These are phyloP conservation scores for Operophtera brumata DNA, from an alignment of 2,888 invertebrate genomes.

Conservation along the genomic window DNA sequence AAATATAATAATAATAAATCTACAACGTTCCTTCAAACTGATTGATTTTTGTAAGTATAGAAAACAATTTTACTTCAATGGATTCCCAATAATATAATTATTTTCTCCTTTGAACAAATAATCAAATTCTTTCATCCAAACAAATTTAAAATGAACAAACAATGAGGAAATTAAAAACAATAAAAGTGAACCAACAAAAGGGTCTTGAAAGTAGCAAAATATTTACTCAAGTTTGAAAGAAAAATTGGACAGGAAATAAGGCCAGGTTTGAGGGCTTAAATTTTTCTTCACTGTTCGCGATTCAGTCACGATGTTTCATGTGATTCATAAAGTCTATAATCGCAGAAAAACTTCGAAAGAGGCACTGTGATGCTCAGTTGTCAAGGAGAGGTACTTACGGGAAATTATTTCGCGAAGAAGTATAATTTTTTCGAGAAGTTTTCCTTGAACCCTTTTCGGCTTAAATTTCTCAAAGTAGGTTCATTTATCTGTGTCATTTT, in stretches of 20 bases:
- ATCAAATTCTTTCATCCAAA: constrained; percentile 1
- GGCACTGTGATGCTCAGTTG: constrained; percentile 26
- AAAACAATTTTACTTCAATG: too few species aligned
- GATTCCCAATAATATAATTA: too few species aligned
- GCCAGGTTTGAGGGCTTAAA: constrained; percentile 20
- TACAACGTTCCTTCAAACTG: too few species aligned
- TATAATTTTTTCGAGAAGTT: not conserved
- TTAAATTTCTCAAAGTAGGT: not conserved
- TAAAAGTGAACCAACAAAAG: constrained; percentile 18
- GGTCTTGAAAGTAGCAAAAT: constrained; percentile 11
- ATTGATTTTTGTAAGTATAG: too few species aligned
- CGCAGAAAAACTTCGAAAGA: constrained; percentile 30
- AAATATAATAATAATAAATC: too few species aligned
- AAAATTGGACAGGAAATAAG: constrained; percentile 28
- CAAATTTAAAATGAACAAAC: constrained; percentile 9
- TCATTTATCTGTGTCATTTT: not conserved
- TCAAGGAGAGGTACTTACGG: constrained; percentile 14
- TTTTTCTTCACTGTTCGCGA: constrained; percentile 28
- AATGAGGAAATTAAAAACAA: constrained; percentile 14
- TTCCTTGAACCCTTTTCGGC: not conserved
- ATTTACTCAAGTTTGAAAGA: constrained; percentile 22
- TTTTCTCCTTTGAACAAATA: too few species aligned
- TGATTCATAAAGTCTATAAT: constrained; percentile 25
- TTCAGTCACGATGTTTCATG: constrained; percentile 34
- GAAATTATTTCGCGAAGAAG: constrained; percentile 26